Evolutionary conservation across 1,140 invertebrate genomes (phyloP).

Genomic region (Leptopilina clavipes): DNA sequence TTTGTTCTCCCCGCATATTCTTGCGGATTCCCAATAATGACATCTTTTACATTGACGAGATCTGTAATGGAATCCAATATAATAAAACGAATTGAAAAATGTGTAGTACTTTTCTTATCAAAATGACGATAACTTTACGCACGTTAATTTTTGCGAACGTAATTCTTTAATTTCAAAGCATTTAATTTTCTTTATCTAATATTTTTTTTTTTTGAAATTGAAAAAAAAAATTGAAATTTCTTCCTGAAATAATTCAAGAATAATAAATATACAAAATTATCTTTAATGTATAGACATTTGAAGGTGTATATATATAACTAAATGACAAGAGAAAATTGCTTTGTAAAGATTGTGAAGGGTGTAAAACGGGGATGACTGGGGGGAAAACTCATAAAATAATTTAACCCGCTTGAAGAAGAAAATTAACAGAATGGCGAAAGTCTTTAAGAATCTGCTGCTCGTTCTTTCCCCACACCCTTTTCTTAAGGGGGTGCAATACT

Average conservation of each 20-base stretch:
- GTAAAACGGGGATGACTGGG: conserved; percentile 36
- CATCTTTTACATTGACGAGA: too few species aligned
- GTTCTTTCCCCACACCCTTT: conserved; percentile 48
- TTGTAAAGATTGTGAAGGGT: conserved; percentile 38
- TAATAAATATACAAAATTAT: neutral
- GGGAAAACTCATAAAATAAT: conserved; percentile 69
- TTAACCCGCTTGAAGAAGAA: conserved; percentile 71
- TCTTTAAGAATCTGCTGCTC: conserved; percentile 71
- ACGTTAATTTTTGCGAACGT: too few species aligned
- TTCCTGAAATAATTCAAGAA: too few species aligned
- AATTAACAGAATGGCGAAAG: conserved; percentile 73
- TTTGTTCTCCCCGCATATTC: too few species aligned
- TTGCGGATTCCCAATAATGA: too few species aligned
- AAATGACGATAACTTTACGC: too few species aligned
- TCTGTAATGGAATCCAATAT: too few species aligned
- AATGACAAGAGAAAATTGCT: conserved; percentile 4
- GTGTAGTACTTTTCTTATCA: too few species aligned
- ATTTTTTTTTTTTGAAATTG: neutral
- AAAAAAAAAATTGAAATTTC: conserved; percentile 12
- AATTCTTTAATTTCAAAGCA: too few species aligned
- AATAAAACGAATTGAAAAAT: too few species aligned
- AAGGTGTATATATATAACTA: neutral
- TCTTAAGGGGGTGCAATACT: conserved; percentile 35
- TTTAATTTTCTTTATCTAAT: too few species aligned
- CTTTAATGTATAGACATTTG: neutral